Evolutionary conservation across 2,888 invertebrate species (phyloP).

Genomic region (Thereva nobilitata): DNA sequence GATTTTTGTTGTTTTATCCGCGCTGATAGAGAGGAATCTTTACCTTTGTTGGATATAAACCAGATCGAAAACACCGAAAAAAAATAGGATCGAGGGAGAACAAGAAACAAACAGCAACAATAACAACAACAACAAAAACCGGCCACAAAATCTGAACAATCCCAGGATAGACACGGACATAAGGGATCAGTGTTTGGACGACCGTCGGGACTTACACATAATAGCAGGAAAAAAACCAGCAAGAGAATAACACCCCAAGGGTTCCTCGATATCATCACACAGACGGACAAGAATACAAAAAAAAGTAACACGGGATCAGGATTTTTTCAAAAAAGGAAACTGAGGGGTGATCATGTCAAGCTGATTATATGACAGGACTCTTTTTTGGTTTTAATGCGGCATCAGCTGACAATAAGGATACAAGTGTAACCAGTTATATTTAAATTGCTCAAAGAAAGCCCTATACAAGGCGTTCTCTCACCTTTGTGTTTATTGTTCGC

Average conservation of each 20-base stretch:
- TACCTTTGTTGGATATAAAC: conserved; percentile 8
- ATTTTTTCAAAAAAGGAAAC: background rate
- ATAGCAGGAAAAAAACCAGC: background rate
- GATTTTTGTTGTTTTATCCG: conserved; percentile 8
- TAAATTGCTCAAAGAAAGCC: no score
- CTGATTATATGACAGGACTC: conserved; percentile 16
- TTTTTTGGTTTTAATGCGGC: background rate
- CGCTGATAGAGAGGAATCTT: conserved; percentile 6
- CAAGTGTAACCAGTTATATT: background rate
- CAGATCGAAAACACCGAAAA: conserved; percentile 3
- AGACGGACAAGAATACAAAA: conserved; percentile 3
- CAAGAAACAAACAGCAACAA: conserved; percentile 4
- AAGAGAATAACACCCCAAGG: background rate
- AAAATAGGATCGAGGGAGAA: conserved; percentile 5
- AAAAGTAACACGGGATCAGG: background rate
- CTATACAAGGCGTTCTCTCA: no score
- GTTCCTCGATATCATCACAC: background rate
- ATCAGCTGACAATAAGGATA: conserved; percentile 7
- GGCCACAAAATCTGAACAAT: conserved; percentile 24
- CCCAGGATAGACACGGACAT: conserved; percentile 23
- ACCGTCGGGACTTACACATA: conserved; percentile 15
- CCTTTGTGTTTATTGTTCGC: no score
- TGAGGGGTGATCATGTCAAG: conserved; percentile 30
- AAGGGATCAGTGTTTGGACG: conserved; percentile 20
- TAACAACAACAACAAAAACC: conserved; percentile 14